Conservation (phyloP, 2,797 vertebrate species). For the Coranthus polyacanthus region DNA sequence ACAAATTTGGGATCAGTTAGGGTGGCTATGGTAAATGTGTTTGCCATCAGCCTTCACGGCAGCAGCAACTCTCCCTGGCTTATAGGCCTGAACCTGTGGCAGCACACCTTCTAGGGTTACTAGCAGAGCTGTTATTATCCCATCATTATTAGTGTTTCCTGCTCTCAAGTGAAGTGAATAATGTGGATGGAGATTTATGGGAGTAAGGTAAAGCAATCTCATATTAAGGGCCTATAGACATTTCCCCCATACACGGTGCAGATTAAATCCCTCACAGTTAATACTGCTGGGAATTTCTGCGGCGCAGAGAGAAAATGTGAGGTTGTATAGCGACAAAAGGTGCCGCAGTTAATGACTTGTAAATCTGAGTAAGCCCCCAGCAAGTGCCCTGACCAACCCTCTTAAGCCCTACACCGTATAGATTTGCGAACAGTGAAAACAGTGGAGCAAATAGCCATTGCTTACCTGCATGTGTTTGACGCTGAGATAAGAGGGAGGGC, state of each 20-base stretch:
- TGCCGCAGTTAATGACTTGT: conserved; percentile 33
- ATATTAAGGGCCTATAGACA: conserved; percentile 35
- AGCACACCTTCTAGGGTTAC: conserved; percentile 70
- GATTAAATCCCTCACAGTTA: conserved; percentile 24
- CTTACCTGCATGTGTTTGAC: conserved; percentile 92
- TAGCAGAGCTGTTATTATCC: conserved; percentile 63
- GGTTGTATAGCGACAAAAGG: conserved; percentile 20
- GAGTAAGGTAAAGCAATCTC: conserved; percentile 63
- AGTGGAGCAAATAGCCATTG: neutral
- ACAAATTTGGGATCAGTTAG: conserved; percentile 75
- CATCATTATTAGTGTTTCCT: conserved; percentile 68
- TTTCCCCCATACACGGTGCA: conserved; percentile 14
- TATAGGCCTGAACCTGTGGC: conserved; percentile 66
- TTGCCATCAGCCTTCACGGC: conserved; percentile 67
- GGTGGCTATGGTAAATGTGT: conserved; percentile 73
- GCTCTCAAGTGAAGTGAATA: conserved; percentile 68
- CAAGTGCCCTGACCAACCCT: neutral
- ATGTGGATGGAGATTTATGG: conserved; percentile 66
- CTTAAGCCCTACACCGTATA: neutral
- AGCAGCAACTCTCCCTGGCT: conserved; percentile 53
- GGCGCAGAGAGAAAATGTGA: conserved; percentile 24
- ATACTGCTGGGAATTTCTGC: conserved; percentile 20
- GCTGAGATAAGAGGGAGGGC: conserved; percentile 84
- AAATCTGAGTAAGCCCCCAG: conserved; percentile 13
- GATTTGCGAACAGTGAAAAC: conserved; percentile 1